These are phyloP conservation scores for Agraylea sexmaculata DNA, from an alignment of 1,140 invertebrate genomes.

Conservation along the genomic window DNA sequence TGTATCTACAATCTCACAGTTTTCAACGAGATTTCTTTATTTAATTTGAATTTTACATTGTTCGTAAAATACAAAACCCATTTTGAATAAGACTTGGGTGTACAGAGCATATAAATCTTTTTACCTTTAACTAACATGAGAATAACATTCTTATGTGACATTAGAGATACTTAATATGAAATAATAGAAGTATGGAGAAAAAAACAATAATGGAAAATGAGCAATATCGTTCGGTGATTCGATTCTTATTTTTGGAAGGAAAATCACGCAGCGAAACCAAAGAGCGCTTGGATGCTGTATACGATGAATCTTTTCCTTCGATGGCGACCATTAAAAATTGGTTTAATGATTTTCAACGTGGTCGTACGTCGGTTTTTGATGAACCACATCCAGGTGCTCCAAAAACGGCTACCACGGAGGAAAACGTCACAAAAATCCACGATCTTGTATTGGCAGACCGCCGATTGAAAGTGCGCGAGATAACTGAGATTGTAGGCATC, in stretches of 20 bases:
- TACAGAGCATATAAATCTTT: no score
- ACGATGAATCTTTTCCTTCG: constrained; percentile 23
- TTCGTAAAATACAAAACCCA: no score
- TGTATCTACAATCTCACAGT: no score
- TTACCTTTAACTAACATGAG: no score
- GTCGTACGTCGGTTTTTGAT: constrained; percentile 24
- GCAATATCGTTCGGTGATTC: no score
- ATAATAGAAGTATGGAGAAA: no score
- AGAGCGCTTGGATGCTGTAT: constrained; percentile 11
- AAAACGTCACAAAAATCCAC: constrained; percentile 11
- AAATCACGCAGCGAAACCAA: constrained; percentile 18
- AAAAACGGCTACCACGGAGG: constrained; percentile 21
- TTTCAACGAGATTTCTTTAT: no score
- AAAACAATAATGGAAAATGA: no score
- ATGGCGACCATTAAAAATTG: constrained; percentile 23
- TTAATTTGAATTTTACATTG: no score
- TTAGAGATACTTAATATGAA: no score
- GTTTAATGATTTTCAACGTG: constrained; percentile 25
- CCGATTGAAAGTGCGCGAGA: constrained; percentile 14
- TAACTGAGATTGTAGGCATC: constrained; percentile 11
- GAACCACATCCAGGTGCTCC: constrained; percentile 22
- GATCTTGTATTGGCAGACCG: constrained; percentile 14
- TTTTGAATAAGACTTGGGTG: no score
- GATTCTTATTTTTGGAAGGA: constrained; percentile 19
- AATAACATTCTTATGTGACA: no score